Evolutionary conservation across 1,140 invertebrate species (phyloP), one percentile per base, ranked within the genome.

Genomic region (Habropoda laboriosa): DNA sequence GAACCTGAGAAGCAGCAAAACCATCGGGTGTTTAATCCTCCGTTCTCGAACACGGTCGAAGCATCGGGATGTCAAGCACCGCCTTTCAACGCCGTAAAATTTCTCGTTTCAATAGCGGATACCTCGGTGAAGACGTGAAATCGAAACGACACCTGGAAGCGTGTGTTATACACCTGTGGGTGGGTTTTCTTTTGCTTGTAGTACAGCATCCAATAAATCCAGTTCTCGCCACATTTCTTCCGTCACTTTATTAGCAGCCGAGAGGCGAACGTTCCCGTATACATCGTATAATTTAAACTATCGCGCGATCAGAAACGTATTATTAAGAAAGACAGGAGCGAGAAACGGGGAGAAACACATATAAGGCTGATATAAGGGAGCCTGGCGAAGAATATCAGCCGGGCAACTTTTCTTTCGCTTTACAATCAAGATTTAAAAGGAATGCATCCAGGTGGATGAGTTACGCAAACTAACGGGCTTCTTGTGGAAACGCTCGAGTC

Each of bases 231-330:
- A 7, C 27, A 35, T 66, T 55, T 30, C 47, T 24, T 40, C 45
- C 45, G 60, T 66, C 61, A 66, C 38, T 64, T 74, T 74, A 66
- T 75, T 74, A 40, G 42, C n/a, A 7, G 13, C 21, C 3, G 38
- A 53, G 38, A 12, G 38, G 30, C 1, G 12, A 75, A 55, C n/a
- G 18, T 2, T 38, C 24, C 35, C 18, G 1, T 10, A 3, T n/a
- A 16, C 27, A 8, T 72, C 35, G 8, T 71, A 57, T n/a, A n/a
- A 57, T 42, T 45, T n/a, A 18, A 58, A 58, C 8, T 55, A 30
- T 40, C 67, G 24, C 24, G 35, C 1, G 40, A 12, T n/a, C 21
- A 3, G 2, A 66, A 5, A 8, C 38, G 40, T 72, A 58, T 24
- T 27, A 49, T 73, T 35, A 73, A 35, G 53, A 45, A 32, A 24